These are phyloP conservation scores for Sebastes steindachneri DNA, from an alignment of 2,797 vertebrate genomes.

Conservation along the genomic window DNA sequence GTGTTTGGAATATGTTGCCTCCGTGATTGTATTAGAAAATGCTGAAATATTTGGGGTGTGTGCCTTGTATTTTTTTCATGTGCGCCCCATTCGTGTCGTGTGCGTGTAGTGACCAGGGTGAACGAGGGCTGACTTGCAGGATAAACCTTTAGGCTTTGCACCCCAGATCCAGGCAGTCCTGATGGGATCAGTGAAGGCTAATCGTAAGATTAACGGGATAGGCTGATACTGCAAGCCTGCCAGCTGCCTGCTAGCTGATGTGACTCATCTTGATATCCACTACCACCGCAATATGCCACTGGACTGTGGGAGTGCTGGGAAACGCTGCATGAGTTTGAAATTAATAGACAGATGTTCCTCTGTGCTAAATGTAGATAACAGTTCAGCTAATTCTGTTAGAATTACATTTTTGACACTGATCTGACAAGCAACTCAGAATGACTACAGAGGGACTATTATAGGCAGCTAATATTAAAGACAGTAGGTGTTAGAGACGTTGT, in stretches of 20 bases:
- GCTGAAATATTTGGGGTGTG: neutral
- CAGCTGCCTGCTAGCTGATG: slow-evolving; percentile 76
- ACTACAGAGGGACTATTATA: neutral
- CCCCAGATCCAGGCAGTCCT: slow-evolving; percentile 80
- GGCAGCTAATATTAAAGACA: neutral
- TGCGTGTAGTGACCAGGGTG: slow-evolving; percentile 31
- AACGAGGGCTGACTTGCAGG: slow-evolving; percentile 46
- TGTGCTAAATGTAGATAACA: slow-evolving; percentile 43
- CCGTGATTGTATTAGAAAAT: slow-evolving; percentile 1
- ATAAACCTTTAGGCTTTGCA: slow-evolving; percentile 77
- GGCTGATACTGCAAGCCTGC: slow-evolving; percentile 77
- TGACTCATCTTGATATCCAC: slow-evolving; percentile 76
- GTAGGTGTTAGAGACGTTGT: neutral
- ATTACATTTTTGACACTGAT: slow-evolving; percentile 22
- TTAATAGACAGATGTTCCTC: slow-evolving; percentile 52
- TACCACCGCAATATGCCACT: slow-evolving; percentile 44
- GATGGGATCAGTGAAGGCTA: slow-evolving; percentile 82
- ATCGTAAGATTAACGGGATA: slow-evolving; percentile 79
- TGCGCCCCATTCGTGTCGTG: neutral
- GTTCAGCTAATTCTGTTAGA: slow-evolving; percentile 22
- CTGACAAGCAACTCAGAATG: neutral
- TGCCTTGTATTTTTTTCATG: neutral
- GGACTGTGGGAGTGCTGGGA: slow-evolving; percentile 48
- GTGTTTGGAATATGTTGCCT: slow-evolving; percentile 7
- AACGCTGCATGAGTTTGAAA: slow-evolving; percentile 33